phyloP scores from a whole-genome alignment of 2,797 vertebrate genomes.

The Prionace glauca region DNA sequence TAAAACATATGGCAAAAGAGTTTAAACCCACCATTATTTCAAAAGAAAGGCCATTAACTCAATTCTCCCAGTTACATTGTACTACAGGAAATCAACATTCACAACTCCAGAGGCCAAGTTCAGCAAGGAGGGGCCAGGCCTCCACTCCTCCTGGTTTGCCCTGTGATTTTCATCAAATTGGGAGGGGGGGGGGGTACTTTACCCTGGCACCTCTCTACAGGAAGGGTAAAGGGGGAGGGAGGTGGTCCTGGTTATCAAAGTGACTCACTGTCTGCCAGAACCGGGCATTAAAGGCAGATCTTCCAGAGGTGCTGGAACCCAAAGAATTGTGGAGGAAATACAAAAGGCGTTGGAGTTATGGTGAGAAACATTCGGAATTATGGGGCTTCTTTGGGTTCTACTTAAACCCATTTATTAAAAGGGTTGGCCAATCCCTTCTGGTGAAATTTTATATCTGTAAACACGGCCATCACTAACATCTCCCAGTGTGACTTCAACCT shows the following conservation, averaged over 20 bases:
- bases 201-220: too few relatives aligned
- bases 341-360: neutral
- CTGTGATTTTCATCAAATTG: neutral
- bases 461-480: neutral
- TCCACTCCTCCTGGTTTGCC: neutral
- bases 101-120: neutral
- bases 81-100: neutral
- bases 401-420: neutral
- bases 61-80: neutral
- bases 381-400: neutral
- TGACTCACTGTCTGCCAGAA: too few relatives aligned
- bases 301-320: neutral
- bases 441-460: neutral
- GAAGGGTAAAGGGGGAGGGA: neutral
- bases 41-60: neutral
- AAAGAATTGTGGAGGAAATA: neutral
- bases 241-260: too few relatives aligned
- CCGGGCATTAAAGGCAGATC: neutral
- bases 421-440: neutral
- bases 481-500: neutral
- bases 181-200: too few relatives aligned
- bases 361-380: neutral
- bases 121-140: neutral
- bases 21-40: neutral
- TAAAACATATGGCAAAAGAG: neutral